Conservation (phyloP, 2,888 invertebrate genomes). For the Argynnis bischoffii region DNA sequence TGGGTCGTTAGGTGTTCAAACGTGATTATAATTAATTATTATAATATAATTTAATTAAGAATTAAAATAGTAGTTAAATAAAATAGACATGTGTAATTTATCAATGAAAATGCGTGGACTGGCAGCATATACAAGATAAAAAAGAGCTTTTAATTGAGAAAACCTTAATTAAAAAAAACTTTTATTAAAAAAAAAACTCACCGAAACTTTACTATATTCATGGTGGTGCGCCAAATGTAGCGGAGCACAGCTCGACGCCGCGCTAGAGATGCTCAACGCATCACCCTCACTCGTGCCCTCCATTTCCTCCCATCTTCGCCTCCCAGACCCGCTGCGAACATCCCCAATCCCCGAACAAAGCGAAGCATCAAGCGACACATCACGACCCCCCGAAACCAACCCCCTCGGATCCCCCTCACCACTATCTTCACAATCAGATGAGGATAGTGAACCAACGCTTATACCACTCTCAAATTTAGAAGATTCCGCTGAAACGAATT, state of each 20-base stretch:
- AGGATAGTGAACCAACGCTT: conserved; percentile 66
- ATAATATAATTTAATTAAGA: neutral
- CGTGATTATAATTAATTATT: conserved; percentile 3
- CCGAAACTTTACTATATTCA: conserved; percentile 77
- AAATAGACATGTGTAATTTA: neutral
- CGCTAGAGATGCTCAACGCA: conserved; percentile 75
- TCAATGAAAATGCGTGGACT: conserved; percentile 44
- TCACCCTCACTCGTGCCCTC: conserved; percentile 75
- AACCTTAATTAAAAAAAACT: conserved; percentile 45
- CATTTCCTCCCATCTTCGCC: conserved; percentile 74
- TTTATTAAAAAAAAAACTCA: conserved; percentile 49
- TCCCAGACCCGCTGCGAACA: conserved; percentile 81
- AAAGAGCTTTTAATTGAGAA: neutral
- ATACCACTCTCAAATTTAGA: conserved; percentile 72
- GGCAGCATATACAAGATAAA: conserved; percentile 1
- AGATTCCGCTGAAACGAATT: conserved; percentile 52
- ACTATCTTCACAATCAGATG: conserved; percentile 69
- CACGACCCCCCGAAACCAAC: conserved; percentile 43
- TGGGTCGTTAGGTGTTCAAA: conserved; percentile 43
- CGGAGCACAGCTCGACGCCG: conserved; percentile 75
- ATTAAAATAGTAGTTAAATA: neutral
- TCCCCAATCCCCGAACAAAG: conserved; percentile 72
- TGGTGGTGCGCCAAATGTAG: conserved; percentile 71
- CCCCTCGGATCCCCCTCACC: conserved; percentile 52
- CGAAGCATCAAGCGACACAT: conserved; percentile 63